Evolutionary conservation across 2,797 vertebrate genomes (phyloP).

Genomic region (Falco naumanni): DNA sequence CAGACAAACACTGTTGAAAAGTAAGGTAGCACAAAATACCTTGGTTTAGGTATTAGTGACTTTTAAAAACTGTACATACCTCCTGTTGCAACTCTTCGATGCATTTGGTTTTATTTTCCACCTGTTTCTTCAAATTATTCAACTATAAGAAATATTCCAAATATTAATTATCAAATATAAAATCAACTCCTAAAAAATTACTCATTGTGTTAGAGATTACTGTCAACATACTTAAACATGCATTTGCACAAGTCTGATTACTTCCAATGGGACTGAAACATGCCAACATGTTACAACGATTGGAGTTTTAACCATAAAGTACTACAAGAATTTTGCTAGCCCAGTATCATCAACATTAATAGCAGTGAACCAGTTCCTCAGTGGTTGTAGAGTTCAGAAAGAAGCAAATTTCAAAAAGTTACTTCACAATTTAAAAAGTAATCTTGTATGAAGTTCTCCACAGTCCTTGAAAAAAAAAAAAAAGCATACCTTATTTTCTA

Average conservation of each 20-base stretch:
- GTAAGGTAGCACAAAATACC: background rate
- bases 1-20: background rate
- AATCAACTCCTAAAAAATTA: background rate
- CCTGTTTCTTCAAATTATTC: slow-evolving; percentile 81
- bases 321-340: background rate
- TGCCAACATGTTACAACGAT: background rate
- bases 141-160: slow-evolving; percentile 76
- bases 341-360: background rate
- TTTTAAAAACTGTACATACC: slow-evolving; percentile 73
- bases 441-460: background rate
- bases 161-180: background rate
- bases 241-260: background rate
- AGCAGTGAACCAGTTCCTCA: background rate
- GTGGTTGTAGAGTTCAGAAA: background rate
- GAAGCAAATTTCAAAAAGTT: background rate
- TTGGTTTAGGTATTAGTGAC: background rate
- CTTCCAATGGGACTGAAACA: background rate
- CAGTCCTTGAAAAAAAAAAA: background rate
- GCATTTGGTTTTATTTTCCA: slow-evolving; percentile 82
- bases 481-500: slow-evolving; percentile 85
- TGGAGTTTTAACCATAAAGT: background rate
- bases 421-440: background rate
- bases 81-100: slow-evolving; percentile 84
- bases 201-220: background rate
- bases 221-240: background rate